Percentiles rank a stretch among this genome's conserved stretches.
Conservation (phyloP, 2,113 vertebrate genomes). For the Gavialis gangeticus region DNA sequence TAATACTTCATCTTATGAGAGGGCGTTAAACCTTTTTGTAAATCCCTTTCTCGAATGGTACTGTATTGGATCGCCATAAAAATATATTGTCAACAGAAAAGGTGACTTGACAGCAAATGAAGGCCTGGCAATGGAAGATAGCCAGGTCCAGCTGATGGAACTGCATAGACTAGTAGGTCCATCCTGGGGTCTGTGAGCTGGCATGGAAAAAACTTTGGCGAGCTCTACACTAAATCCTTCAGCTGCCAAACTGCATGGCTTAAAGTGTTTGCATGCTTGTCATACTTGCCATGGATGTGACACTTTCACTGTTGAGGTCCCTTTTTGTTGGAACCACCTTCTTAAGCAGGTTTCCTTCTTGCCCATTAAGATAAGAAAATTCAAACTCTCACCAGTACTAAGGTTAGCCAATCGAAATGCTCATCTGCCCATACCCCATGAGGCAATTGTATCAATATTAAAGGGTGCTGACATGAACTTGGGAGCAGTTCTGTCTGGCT, state of each 20-base stretch:
- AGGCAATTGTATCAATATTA: no score
- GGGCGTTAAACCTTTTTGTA: background rate
- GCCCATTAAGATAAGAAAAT: no score
- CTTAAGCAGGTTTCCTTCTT: no score
- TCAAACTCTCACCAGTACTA: no score
- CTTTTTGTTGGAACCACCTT: no score
- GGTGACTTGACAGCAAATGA: background rate
- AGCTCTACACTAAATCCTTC: background rate
- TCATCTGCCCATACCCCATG: no score
- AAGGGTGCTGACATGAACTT: no score
- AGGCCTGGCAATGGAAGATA: background rate
- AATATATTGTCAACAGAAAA: background rate
- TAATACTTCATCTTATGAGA: background rate
- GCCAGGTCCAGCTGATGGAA: background rate
- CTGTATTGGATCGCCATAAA: background rate
- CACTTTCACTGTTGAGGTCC: no score
- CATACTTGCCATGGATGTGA: no score
- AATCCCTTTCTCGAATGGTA: background rate
- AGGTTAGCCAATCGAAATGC: no score
- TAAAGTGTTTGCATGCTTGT: background rate
- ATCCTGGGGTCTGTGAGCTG: background rate
- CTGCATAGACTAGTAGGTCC: background rate
- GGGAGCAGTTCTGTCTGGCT: no score
- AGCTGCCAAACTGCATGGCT: background rate
- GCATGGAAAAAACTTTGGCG: background rate